Base-by-base conservation (phyloP, 2,888 invertebrate species). In the Idaea dimidiata region DNA sequence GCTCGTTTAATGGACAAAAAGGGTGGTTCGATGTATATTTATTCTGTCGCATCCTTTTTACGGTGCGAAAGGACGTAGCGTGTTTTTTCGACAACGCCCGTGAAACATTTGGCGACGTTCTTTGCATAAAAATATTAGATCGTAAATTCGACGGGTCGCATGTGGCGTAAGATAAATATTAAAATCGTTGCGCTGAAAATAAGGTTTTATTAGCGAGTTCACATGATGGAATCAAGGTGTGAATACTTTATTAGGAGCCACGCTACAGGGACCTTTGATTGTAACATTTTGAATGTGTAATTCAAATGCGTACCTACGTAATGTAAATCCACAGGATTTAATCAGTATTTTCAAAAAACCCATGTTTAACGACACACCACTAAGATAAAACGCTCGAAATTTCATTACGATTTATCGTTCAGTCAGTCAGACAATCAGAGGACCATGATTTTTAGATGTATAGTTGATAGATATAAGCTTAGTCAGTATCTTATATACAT, bases 1-100 rank as follows among this genome's bases (percentile, higher is more conserved):
- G 87, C 86, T 82, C 83, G 87, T 92, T 91, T 91, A 88, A 91
- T 89, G 90, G 89, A 91, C 91, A 89, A 91, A 92, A 92, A 92
- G 92, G 91, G 91, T 91, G 90, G 85, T 87, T 87, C 76, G 77
- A 79, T 88, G 91, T 92, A 89, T 92, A 92, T 92, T 92, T 92
- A 92, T 92, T 89, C 82, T 91, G 91, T 89, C 91, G 88, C 90
- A 90, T 91, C 91, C 89, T 89, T 92, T 86, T 92, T 92, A 91
- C 90, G 88, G 89, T 86, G 88, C 87, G 75, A 88, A 87, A 89
- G 89, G 88, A 89, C 89, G 86, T 83, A 80, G 81, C 81, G 83
- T 85, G 83, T 88, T 89, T 91, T 89, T 89, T 86, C 87, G 83
- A 78, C 75, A 83, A 80, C 81, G 79, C 81, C 83, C 80, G 70